Percentiles rank a stretch among this genome's conserved stretches.
Evolutionary conservation across 1,140 invertebrate species (phyloP).

Genomic region (Drosophila parabipectinata): DNA sequence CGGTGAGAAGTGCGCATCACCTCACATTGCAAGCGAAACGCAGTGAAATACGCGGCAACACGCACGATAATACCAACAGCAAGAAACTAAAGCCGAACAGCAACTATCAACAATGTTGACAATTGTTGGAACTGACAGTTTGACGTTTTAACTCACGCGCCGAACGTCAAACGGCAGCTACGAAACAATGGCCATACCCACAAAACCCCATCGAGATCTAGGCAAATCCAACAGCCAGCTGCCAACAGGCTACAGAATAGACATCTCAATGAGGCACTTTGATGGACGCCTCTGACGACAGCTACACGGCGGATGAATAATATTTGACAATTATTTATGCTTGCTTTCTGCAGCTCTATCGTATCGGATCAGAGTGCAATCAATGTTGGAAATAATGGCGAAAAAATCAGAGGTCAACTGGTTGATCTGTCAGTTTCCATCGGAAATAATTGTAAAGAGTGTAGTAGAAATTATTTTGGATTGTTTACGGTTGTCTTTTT

Average conservation of each 20-base stretch:
- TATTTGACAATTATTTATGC: slow-evolving; percentile 62
- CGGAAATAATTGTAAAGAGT: slow-evolving; percentile 16
- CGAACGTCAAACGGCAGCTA: slow-evolving; percentile 52
- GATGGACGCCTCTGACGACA: slow-evolving; percentile 51
- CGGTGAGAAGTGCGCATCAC: slow-evolving; percentile 57
- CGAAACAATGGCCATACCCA: slow-evolving; percentile 20
- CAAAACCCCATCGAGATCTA: slow-evolving; percentile 23
- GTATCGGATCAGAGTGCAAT: slow-evolving; percentile 28
- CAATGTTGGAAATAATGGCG: slow-evolving; percentile 39
- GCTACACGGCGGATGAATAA: slow-evolving; percentile 53
- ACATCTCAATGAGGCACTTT: slow-evolving; percentile 63
- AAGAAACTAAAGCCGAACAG: slow-evolving; percentile 17
- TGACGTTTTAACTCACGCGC: slow-evolving; percentile 76
- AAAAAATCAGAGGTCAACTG: slow-evolving; percentile 46
- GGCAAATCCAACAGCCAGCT: slow-evolving; percentile 25
- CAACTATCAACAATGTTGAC: slow-evolving; percentile 44
- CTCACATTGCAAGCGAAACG: slow-evolving; percentile 20
- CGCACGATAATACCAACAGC: slow-evolving; percentile 21
- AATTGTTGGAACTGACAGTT: slow-evolving; percentile 72
- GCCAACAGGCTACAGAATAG: slow-evolving; percentile 21
- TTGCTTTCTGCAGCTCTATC: slow-evolving; percentile 30
- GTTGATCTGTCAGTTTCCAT: slow-evolving; percentile 19
- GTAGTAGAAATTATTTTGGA: slow-evolving; percentile 9
- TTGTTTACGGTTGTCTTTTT: slow-evolving; percentile 16
- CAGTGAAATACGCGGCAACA: slow-evolving; percentile 48